These are phyloP conservation scores for Sturnira hondurensis DNA, from an alignment of 2,113 vertebrate genomes.

Conservation along the genomic window DNA sequence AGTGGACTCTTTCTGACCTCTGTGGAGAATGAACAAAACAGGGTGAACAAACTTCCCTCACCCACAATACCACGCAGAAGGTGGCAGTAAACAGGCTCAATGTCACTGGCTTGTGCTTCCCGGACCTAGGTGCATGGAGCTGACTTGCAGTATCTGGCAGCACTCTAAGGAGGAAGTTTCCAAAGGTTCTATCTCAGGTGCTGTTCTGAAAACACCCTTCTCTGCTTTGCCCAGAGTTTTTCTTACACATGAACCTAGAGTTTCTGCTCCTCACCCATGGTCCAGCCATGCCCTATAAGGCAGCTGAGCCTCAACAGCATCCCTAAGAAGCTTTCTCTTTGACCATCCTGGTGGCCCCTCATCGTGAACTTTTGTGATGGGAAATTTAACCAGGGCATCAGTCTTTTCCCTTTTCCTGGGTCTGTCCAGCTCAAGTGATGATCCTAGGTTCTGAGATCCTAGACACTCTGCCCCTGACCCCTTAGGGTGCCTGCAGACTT, in stretches of 20 bases:
- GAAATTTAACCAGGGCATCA: background rate
- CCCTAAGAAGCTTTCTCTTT: background rate
- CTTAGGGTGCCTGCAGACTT: background rate
- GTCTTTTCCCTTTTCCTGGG: background rate
- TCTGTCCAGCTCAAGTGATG: background rate
- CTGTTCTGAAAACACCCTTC: background rate
- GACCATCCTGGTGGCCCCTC: too few relatives aligned
- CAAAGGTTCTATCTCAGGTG: background rate
- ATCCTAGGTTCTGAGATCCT: background rate
- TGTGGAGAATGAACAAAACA: background rate
- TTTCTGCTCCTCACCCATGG: background rate
- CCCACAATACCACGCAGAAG: background rate
- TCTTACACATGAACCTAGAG: background rate
- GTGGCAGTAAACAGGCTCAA: background rate
- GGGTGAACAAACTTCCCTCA: background rate
- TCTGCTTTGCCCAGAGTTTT: background rate
- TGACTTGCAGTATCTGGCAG: background rate
- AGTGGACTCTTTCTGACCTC: background rate
- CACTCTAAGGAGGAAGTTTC: background rate
- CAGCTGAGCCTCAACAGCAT: background rate
- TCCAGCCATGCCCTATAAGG: background rate
- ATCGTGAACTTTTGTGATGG: background rate
- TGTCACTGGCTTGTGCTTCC: background rate
- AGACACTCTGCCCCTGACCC: background rate
- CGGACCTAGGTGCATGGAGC: background rate